phyloP scores from a whole-genome alignment of 2,888 invertebrate species.

The Philereme vetulata region DNA sequence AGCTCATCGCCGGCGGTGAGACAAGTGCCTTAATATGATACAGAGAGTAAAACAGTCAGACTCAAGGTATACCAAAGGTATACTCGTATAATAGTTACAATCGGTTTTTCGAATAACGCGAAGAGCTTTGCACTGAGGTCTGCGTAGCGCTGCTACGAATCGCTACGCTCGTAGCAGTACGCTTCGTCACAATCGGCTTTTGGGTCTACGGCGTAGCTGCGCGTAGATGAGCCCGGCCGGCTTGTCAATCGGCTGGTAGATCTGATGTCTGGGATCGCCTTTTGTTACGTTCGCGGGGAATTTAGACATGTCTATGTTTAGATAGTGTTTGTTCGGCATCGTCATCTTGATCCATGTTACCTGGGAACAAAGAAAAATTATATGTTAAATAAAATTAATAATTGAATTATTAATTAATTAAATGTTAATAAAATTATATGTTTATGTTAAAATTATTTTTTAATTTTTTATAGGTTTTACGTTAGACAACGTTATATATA shows the following conservation, averaged over 20 bases:
- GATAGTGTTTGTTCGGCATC: slow-evolving; percentile 93
- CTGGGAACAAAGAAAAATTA: slow-evolving; percentile 64
- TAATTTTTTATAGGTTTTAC: too few species aligned
- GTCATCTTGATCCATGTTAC: slow-evolving; percentile 88
- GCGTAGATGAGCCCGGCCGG: slow-evolving; percentile 91
- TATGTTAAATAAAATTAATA: not conserved
- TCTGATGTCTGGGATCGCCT: slow-evolving; percentile 86
- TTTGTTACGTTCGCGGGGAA: slow-evolving; percentile 86
- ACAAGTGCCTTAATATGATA: too few species aligned
- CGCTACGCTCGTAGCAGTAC: slow-evolving; percentile 70
- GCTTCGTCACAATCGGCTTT: slow-evolving; percentile 78
- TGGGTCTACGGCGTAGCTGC: slow-evolving; percentile 85
- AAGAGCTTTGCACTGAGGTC: slow-evolving; percentile 30
- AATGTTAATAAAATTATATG: too few species aligned
- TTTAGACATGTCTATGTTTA: slow-evolving; percentile 89
- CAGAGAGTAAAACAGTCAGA: too few species aligned
- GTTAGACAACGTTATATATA: too few species aligned
- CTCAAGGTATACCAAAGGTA: too few species aligned
- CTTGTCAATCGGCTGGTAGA: slow-evolving; percentile 90
- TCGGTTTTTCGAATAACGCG: too few species aligned
- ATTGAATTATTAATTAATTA: too few species aligned
- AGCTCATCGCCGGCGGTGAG: too few species aligned
- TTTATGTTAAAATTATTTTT: too few species aligned
- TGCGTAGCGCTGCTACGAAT: slow-evolving; percentile 44
- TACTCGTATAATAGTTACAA: too few species aligned